A percentile compares a stretch with the other conserved stretches of the same genome.
These are phyloP conservation scores for Hyposoter didymator DNA, from an alignment of 2,888 invertebrate genomes.

Conservation along the genomic window DNA sequence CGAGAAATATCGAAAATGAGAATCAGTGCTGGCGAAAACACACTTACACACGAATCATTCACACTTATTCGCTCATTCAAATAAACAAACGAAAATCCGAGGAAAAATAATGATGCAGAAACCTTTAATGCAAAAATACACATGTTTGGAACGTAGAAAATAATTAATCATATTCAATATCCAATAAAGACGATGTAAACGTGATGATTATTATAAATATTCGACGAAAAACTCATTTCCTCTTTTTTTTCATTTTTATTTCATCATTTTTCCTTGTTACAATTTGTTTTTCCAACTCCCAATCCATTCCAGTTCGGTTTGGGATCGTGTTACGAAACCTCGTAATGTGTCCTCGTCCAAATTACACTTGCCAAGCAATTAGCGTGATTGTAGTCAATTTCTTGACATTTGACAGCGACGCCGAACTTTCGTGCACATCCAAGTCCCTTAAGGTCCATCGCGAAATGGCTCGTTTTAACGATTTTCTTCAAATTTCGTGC, in stretches of 20 bases:
- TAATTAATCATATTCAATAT: constrained; percentile 80
- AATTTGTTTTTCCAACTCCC: constrained; percentile 70
- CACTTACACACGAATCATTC: constrained; percentile 72
- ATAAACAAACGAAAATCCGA: constrained; percentile 54
- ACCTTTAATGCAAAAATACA: constrained; percentile 71
- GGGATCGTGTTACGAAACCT: background rate
- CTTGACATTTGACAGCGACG: constrained; percentile 21
- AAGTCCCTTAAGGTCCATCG: background rate
- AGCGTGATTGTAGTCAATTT: constrained; percentile 2
- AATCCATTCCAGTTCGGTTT: background rate
- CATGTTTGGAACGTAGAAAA: constrained; percentile 80
- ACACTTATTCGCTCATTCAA: constrained; percentile 70
- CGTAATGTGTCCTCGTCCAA: background rate
- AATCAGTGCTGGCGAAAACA: constrained; percentile 79
- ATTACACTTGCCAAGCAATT: constrained; percentile 14
- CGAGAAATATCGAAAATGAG: constrained; percentile 72
- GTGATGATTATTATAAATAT: constrained; percentile 80
- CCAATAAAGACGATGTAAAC: constrained; percentile 79
- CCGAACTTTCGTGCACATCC: constrained; percentile 3
- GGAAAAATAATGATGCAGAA: constrained; percentile 66
- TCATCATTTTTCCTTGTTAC: constrained; percentile 80
- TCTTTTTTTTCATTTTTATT: constrained; percentile 76
- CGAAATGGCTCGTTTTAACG: too few species aligned
- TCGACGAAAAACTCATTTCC: constrained; percentile 72
- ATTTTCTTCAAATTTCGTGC: too few species aligned